phyloP scores from a whole-genome alignment of 2,797 vertebrate genomes.

The Valencia hispanica region DNA sequence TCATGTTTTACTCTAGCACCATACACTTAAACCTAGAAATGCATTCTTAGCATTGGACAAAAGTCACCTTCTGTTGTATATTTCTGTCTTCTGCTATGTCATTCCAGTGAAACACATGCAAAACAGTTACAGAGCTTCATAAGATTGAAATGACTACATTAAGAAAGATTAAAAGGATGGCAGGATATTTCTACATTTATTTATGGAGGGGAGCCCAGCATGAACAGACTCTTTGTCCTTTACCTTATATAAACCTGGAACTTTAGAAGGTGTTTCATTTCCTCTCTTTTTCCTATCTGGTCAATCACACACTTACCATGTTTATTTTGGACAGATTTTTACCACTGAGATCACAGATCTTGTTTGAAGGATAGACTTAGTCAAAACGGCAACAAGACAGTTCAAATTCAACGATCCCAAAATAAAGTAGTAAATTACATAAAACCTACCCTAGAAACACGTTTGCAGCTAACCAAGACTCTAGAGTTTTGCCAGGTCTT shows the following conservation, averaged over 20 bases:
- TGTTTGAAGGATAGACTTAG: neutral
- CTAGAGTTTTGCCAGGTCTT: neutral
- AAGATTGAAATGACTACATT: neutral
- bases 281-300: neutral
- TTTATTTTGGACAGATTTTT: neutral
- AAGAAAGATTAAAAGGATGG: neutral
- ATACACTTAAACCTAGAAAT: neutral
- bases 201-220: neutral
- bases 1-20: neutral
- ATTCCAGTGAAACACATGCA: neutral
- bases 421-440: neutral
- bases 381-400: neutral
- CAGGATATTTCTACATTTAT: neutral
- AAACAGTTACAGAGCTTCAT: neutral
- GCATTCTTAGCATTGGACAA: neutral
- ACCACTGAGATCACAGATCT: neutral
- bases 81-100: neutral
- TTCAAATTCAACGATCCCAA: neutral
- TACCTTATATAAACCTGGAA: neutral
- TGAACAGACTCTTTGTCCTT: neutral
- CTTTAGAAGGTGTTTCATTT: neutral
- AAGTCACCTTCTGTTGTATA: neutral
- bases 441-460: neutral
- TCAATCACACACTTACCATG: neutral
- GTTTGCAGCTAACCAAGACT: neutral